Percentiles rank a stretch among this genome's conserved stretches.
Evolutionary conservation across 30 jellyfish, hydroid and myxozoan species (phyloP).

Genomic region (Catostylus mosaicus): DNA sequence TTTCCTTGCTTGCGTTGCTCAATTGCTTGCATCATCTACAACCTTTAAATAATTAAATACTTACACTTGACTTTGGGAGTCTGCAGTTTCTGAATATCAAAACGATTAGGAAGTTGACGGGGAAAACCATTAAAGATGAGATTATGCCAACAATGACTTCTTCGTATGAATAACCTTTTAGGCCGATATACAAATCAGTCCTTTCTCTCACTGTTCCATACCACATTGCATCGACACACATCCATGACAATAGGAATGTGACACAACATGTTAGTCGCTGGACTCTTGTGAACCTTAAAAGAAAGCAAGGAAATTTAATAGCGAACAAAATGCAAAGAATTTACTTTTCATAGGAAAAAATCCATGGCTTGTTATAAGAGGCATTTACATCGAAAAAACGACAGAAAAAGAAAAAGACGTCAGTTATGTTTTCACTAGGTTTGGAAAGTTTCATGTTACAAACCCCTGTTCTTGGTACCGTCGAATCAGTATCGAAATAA

Average conservation of each 20-base stretch:
- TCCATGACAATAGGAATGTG: conserved; percentile 86
- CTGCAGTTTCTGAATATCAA: conserved; percentile 82
- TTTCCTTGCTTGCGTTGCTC: no score
- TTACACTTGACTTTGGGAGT: conserved; percentile 67
- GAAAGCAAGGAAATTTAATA: background rate
- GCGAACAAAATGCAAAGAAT: background rate
- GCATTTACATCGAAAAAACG: no score
- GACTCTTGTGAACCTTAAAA: conserved; percentile 85
- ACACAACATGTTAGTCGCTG: conserved; percentile 93
- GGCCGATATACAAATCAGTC: conserved; percentile 84
- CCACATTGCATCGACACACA: conserved; percentile 98
- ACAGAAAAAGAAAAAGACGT: no score
- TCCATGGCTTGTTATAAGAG: no score
- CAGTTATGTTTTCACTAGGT: no score
- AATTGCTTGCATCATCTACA: no score
- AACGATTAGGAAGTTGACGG: conserved; percentile 73
- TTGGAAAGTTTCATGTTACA: no score
- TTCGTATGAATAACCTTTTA: conserved; percentile 85
- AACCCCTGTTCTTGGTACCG: no score
- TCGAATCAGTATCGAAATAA: no score
- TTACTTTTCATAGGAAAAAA: no score
- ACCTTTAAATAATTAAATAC: conserved; percentile 9
- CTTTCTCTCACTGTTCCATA: conserved; percentile 82
- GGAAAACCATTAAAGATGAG: conserved; percentile 91
- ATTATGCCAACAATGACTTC: conserved; percentile 91